These are phyloP conservation scores for Rhynchophorus ferrugineus DNA, from an alignment of 1,140 invertebrate species.

Conservation along the genomic window DNA sequence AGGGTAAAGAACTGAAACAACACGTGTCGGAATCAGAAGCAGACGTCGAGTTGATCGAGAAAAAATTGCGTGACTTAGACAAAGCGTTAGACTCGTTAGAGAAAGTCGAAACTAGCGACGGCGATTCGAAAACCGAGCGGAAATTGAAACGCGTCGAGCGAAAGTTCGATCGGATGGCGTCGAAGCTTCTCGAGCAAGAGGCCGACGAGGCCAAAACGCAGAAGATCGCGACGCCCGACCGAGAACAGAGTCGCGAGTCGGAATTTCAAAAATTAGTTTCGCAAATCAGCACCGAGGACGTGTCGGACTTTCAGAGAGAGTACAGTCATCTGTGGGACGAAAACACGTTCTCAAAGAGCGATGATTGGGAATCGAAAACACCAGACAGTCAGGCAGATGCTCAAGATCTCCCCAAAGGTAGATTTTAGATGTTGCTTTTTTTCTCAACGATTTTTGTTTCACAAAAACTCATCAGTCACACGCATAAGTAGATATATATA, in stretches of 20 bases:
- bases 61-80: constrained; percentile 38
- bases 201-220: constrained; percentile 32
- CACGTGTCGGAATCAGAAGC: constrained; percentile 26
- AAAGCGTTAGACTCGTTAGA: constrained; percentile 38
- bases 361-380: constrained; percentile 41
- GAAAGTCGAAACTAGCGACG: constrained; percentile 19
- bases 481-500: constrained; percentile 18
- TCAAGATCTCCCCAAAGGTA: constrained; percentile 43
- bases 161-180: constrained; percentile 52
- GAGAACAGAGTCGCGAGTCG: constrained; percentile 40
- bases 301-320: constrained; percentile 42
- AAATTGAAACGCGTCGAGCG: constrained; percentile 46
- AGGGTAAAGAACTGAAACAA: constrained; percentile 8
- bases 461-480: constrained; percentile 28
- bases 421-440: constrained; percentile 33
- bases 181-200: constrained; percentile 36
- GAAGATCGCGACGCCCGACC: constrained; percentile 36
- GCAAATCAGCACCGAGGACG: constrained; percentile 44
- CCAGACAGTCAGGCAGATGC: constrained; percentile 40
- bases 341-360: constrained; percentile 41
- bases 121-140: constrained; percentile 34
- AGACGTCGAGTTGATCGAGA: constrained; percentile 35
- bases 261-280: constrained; percentile 46
- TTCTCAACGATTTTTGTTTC: constrained; percentile 18
- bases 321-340: constrained; percentile 44